Percentiles rank a stretch among this genome's conserved stretches.
These are phyloP conservation scores for Bellardia pandia DNA, from an alignment of 2,888 invertebrate species.

Conservation along the genomic window DNA sequence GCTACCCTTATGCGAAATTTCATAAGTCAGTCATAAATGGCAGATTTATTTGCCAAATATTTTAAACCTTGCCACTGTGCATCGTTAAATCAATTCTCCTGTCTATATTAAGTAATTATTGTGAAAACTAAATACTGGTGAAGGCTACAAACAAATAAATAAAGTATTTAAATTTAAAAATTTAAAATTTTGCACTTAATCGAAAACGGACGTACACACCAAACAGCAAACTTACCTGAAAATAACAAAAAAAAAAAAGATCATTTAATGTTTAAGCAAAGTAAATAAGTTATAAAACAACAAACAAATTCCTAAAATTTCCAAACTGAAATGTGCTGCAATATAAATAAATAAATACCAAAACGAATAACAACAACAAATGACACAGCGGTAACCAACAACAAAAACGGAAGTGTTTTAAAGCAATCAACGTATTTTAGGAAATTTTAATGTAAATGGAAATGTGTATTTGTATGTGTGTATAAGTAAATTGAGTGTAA, in stretches of 20 bases:
- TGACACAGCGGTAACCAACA: neutral
- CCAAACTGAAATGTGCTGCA: neutral
- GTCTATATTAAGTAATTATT: too few species aligned
- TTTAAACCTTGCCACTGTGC: too few species aligned
- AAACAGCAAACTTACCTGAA: neutral
- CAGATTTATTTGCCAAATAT: too few species aligned
- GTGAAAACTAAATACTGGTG: too few species aligned
- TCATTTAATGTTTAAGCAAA: neutral
- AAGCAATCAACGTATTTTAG: slow-evolving; percentile 58
- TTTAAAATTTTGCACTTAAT: neutral
- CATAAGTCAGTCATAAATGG: too few species aligned
- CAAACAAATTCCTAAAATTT: neutral
- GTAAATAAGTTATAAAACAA: neutral
- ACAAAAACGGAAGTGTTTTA: slow-evolving; percentile 59
- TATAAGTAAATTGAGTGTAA: neutral
- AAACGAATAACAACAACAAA: neutral
- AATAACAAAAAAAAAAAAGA: slow-evolving; percentile 5
- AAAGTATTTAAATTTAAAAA: neutral
- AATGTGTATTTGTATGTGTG: neutral
- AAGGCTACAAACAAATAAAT: too few species aligned
- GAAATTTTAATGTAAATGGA: neutral
- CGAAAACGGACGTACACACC: neutral
- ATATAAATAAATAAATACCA: neutral
- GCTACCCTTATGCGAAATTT: too few species aligned
- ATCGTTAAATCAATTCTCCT: too few species aligned